Percentiles rank a stretch among this genome's conserved stretches.
Evolutionary conservation across 2,888 invertebrate genomes (phyloP).

Genomic region (Eilema depressum): DNA sequence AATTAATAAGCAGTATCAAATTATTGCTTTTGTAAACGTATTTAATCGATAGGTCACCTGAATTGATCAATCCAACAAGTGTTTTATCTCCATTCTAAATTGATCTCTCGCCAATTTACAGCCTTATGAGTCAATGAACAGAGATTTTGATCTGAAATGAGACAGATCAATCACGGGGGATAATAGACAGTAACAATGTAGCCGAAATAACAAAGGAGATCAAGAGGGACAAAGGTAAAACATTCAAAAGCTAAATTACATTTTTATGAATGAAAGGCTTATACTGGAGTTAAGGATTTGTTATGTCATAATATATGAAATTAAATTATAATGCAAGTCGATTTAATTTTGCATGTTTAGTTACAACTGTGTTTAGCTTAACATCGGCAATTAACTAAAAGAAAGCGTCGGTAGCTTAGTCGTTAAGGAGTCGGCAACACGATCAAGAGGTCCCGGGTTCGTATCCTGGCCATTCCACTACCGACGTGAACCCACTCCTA

Average conservation of each 20-base stretch:
- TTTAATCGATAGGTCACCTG: background rate
- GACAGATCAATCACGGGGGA: background rate
- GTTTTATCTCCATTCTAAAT: background rate
- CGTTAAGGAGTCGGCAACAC: too few species aligned
- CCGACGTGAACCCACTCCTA: too few species aligned
- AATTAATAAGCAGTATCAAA: background rate
- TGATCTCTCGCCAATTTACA: background rate
- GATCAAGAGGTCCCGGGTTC: too few species aligned
- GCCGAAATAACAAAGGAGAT: conserved; percentile 21
- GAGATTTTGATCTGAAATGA: conserved; percentile 7
- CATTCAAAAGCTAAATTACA: background rate
- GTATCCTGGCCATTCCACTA: too few species aligned
- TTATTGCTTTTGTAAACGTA: background rate
- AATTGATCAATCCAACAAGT: background rate
- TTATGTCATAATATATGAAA: too few species aligned
- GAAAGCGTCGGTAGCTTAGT: too few species aligned
- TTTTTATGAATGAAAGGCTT: conserved; percentile 20
- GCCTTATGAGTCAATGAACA: conserved; percentile 1
- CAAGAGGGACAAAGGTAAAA: conserved; percentile 4
- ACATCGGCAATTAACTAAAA: too few species aligned
- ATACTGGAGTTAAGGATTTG: background rate
- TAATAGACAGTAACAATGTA: conserved; percentile 7
- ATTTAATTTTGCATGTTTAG: background rate
- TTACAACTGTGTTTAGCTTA: too few species aligned
- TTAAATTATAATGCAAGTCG: background rate